These are phyloP conservation scores for Myzus persicae DNA, from an alignment of 1,140 invertebrate genomes.

Conservation along the genomic window DNA sequence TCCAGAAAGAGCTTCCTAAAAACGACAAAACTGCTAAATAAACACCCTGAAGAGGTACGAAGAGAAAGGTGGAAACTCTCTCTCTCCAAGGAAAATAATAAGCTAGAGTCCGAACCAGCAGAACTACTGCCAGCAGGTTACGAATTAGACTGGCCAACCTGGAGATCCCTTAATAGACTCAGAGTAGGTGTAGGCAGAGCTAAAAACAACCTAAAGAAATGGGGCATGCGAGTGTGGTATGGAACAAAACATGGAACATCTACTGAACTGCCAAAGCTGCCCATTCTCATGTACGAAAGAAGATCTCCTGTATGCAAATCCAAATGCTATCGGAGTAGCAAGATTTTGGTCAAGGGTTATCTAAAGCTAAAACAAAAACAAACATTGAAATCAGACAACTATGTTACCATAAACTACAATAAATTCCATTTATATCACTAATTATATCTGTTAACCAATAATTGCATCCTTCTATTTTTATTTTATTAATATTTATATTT, in stretches of 20 bases:
- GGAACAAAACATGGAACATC: neutral
- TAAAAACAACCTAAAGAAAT: constrained; percentile 3
- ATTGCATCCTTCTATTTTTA: too few species aligned
- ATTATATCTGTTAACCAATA: too few species aligned
- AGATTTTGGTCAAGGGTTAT: neutral
- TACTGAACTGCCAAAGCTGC: neutral
- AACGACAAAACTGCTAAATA: neutral
- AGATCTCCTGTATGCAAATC: neutral
- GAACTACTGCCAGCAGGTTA: neutral
- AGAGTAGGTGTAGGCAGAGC: too few species aligned
- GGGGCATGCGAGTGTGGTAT: neutral
- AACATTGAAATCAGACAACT: neutral
- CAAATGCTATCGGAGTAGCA: neutral
- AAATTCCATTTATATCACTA: too few species aligned
- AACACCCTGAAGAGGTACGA: neutral
- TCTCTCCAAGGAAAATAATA: neutral
- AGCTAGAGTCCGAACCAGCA: neutral
- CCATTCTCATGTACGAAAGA: neutral
- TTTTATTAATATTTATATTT: too few species aligned
- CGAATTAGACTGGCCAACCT: neutral
- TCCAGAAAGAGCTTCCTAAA: neutral
- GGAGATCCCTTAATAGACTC: constrained; percentile 4
- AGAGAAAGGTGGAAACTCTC: constrained; percentile 13
- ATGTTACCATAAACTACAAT: neutral
- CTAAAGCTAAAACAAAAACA: neutral